These are phyloP conservation scores for Chelonoidis abingdonii DNA, from an alignment of 2,113 vertebrate species.

Conservation along the genomic window DNA sequence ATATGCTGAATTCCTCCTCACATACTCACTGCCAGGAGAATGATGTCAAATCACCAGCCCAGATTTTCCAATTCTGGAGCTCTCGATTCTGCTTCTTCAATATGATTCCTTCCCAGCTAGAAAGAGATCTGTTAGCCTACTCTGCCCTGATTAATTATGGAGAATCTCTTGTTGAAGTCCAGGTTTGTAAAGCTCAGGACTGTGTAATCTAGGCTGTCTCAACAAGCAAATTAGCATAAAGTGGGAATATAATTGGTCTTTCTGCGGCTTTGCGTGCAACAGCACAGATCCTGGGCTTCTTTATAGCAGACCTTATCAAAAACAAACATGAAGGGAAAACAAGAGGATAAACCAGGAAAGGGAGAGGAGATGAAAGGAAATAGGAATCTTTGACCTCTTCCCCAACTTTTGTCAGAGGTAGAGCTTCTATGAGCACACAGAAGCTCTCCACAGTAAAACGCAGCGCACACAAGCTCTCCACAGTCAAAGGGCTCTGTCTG, in stretches of 20 bases:
- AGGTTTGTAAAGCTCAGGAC: background rate
- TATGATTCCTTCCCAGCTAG: background rate
- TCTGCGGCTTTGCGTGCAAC: background rate
- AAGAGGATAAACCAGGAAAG: background rate
- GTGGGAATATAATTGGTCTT: background rate
- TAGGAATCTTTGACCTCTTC: background rate
- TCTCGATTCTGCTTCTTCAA: background rate
- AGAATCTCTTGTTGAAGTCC: background rate
- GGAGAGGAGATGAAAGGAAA: background rate
- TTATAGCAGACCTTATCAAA: background rate
- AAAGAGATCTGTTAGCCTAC: background rate
- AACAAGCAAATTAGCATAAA: background rate
- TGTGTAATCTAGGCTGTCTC: background rate
- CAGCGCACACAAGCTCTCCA: background rate
- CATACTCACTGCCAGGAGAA: background rate
- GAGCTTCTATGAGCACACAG: background rate
- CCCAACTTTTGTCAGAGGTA: background rate
- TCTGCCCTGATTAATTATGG: background rate
- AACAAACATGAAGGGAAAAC: background rate
- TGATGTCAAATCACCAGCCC: background rate
- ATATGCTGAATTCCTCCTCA: background rate
- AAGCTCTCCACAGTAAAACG: background rate
- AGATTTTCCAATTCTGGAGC: background rate
- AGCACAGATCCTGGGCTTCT: background rate
- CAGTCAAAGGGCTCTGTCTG: background rate